Base-by-base conservation (phyloP, 2,888 invertebrate species). In the Phlogophora meticulosa region DNA sequence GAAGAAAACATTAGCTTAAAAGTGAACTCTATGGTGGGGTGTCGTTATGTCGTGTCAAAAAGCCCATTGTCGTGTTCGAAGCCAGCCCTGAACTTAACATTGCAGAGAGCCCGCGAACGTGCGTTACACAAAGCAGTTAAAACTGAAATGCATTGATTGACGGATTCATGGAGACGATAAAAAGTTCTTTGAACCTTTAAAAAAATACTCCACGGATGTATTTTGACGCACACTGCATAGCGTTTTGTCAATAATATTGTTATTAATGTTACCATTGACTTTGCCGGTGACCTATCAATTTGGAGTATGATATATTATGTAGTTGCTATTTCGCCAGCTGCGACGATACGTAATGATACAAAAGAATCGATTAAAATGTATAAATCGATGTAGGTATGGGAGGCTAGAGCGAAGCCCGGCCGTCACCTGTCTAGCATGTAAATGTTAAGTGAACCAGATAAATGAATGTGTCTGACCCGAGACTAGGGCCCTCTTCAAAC, bases 91-190 rank as follows among this genome's bases (percentile, higher is more conserved):
- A 83, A 81, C 71, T 73, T 63, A 76, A 55, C 60, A 63, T 80
- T 74, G 60, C 80, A 82, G 73, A 74, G 58, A 79, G 59, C 58
- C 36, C 63, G 69, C 69, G 76, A 84, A 76, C 83, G 84, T 88
- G 86, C 87, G 85, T 89, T 91, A 84, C 78, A 83, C 75, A 73
- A 80, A 80, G 87, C 85, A 80, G 84, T 91, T 88, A 90, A 87
- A 89, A 85, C 84, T 84, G 78, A 90, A 91, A 88, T 88, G 87
- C 84, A 91, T 85, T 90, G 90, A 90, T 90, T 92, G 92, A 91
- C 86, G 85, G 85, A 88, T 89, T 86, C 83, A 88, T 87, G 85
- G 82, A 74, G 83, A 81, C 85, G 72, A 87, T 91, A 91, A 92
- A 92, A 89, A 89, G 91, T 86, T 89, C 87, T 74, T 87, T 88